Conservation (phyloP, 2,888 invertebrate genomes). For the Lumbricus terrestris region DNA sequence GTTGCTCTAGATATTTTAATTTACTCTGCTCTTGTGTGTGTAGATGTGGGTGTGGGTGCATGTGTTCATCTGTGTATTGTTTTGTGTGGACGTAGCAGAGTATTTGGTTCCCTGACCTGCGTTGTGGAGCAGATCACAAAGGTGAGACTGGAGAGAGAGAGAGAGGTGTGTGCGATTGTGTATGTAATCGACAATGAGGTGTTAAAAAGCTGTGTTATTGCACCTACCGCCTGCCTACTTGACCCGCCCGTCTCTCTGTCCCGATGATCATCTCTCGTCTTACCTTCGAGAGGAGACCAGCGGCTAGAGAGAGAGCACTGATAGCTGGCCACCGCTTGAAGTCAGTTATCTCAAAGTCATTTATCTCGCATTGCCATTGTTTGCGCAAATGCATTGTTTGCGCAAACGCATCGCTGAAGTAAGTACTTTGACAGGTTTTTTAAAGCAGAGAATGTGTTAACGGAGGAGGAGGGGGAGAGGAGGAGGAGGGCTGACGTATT, state of each 20-base stretch:
- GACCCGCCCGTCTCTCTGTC: not conserved
- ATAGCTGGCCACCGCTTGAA: not conserved
- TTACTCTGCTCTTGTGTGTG: too few relatives aligned
- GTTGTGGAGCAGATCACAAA: not conserved
- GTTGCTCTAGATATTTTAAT: too few relatives aligned
- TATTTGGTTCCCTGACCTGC: not conserved
- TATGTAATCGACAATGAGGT: constrained; percentile 3
- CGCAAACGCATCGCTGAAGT: not conserved
- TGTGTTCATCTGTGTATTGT: not conserved
- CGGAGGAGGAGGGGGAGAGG: too few relatives aligned
- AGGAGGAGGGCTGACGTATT: not conserved
- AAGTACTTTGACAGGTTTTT: not conserved
- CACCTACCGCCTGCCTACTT: not conserved
- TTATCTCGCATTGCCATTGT: not conserved
- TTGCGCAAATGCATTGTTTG: too few relatives aligned
- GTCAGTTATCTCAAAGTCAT: not conserved
- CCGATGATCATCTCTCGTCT: not conserved
- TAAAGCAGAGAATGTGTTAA: not conserved
- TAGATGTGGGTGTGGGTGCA: too few relatives aligned
- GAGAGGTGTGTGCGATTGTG: too few relatives aligned
- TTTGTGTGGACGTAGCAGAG: not conserved
- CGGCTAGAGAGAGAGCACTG: too few relatives aligned
- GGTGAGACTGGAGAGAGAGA: not conserved
- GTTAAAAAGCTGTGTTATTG: constrained; percentile 3
- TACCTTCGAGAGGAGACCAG: too few relatives aligned